These are phyloP conservation scores for Poicephalus gulielmi DNA, from an alignment of 2,113 vertebrate genomes.

Conservation along the genomic window DNA sequence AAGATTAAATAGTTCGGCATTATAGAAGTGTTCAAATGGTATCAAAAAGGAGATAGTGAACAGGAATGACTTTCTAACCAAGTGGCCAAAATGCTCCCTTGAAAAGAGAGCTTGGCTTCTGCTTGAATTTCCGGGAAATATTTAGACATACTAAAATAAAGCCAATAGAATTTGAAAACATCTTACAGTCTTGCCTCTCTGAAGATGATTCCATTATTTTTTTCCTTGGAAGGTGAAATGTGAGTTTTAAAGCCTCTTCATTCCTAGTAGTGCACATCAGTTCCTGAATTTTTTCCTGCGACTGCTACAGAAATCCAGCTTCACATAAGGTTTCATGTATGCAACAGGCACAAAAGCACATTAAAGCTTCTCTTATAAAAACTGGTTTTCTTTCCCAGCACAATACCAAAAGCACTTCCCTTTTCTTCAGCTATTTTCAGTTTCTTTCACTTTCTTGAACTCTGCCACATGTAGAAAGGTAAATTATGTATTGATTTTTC, in stretches of 20 bases:
- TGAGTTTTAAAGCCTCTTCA: background rate
- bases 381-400: background rate
- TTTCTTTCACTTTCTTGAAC: constrained; percentile 27
- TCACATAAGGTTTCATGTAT: background rate
- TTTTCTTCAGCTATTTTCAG: background rate
- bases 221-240: background rate
- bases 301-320: background rate
- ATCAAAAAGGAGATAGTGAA: background rate
- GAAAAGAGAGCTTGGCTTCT: background rate
- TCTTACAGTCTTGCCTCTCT: background rate
- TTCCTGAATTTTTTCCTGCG: background rate
- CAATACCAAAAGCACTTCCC: background rate
- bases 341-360: background rate
- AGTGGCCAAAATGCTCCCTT: background rate
- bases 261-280: background rate
- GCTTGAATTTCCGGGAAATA: background rate
- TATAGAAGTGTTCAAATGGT: background rate
- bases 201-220: background rate
- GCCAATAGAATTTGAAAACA: background rate
- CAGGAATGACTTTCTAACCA: background rate
- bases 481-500: constrained; percentile 74
- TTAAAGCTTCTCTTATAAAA: background rate
- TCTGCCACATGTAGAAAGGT: constrained; percentile 23
- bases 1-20: background rate
- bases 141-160: background rate